Base-by-base conservation (phyloP, 2,113 vertebrate genomes). In the Rhizomys pruinosus region DNA sequence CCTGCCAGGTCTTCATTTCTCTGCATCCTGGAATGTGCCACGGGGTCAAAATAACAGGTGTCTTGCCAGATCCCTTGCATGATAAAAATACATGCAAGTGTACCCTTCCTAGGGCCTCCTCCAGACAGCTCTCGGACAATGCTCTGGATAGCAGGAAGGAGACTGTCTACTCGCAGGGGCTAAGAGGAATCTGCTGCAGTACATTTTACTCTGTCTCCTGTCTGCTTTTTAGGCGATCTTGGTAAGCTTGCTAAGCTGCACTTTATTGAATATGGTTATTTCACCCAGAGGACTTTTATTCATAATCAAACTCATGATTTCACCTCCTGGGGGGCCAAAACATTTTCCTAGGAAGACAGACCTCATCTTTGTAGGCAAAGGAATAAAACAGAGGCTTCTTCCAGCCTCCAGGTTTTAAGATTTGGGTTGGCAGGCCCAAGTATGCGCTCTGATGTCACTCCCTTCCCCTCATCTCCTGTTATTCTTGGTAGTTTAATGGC, bases 301-400 rank as follows among this genome's bases (percentile, higher is more conserved):
- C 64, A n/a, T 57, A 95, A 68, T n/a, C 55, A 81, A 10, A 73
- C 47, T 81, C 32, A 42, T 32, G 72, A 84, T 59, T 91, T 90
- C 73, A 84, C 63, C 47, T 95, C 90, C 95, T 68, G 25, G 93
- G 74, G 74, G 79, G 25, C n/a, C 63, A 82, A 77, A 81, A 84
- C 76, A 12, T 87, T 91, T 94, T 95, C 76, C 92, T 87, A 92
- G 55, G 92, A 90, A 93, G n/a, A 89, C 23, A 72, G 52, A 64
- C n/a, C 82, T 73, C 64, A 64, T 59, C 85, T 39, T 85, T 90
- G 13, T 32, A 15, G 32, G 69, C 81, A 77, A 47, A 92, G 47
- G 52, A 73, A 81, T 77, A 77, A 72, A 92, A 10, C 34, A 6
- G 72, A 92, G 85, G 85, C 25, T 37, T 52, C 63, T 74, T 47